These are phyloP conservation scores for Vimba vimba DNA, from an alignment of 2,113 vertebrate genomes.

Conservation along the genomic window DNA sequence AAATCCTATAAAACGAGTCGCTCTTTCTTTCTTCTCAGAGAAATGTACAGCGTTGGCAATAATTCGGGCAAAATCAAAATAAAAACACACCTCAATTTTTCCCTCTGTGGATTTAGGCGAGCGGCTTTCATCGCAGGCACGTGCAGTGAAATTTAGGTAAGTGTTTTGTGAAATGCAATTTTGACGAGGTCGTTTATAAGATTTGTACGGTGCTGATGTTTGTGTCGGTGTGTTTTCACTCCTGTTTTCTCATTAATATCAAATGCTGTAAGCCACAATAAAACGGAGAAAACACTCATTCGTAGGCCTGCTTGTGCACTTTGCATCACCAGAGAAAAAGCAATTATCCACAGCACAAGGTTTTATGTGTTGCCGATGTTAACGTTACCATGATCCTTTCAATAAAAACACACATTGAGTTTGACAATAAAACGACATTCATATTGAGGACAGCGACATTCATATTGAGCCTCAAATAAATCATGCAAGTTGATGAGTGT, in stretches of 20 bases:
- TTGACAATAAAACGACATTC: constrained; percentile 51
- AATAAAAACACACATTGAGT: constrained; percentile 54
- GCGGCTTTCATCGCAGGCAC: constrained; percentile 23
- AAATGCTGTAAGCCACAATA: constrained; percentile 70
- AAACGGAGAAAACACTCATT: constrained; percentile 56
- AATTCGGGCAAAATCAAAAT: constrained; percentile 37
- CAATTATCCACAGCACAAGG: constrained; percentile 54
- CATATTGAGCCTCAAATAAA: constrained; percentile 50
- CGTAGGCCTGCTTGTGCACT: constrained; percentile 60
- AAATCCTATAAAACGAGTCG: constrained; percentile 25
- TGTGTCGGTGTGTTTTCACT: constrained; percentile 55
- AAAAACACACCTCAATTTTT: constrained; percentile 46
- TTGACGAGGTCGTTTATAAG: constrained; percentile 53
- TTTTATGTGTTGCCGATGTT: constrained; percentile 57
- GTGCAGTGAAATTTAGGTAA: constrained; percentile 47
- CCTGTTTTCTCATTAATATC: constrained; percentile 73
- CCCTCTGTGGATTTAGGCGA: constrained; percentile 38
- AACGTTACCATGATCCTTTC: constrained; percentile 54
- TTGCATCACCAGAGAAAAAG: constrained; percentile 54
- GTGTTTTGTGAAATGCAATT: constrained; percentile 55
- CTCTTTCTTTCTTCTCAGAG: constrained; percentile 27
- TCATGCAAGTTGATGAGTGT: constrained; percentile 43
- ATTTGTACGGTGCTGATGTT: constrained; percentile 62
- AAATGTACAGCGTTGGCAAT: constrained; percentile 32
- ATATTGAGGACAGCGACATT: constrained; percentile 44